Evolutionary conservation across 2,113 vertebrate genomes (phyloP), one percentile per base, ranked within the genome.

Genomic region (Petaurus breviceps): DNA sequence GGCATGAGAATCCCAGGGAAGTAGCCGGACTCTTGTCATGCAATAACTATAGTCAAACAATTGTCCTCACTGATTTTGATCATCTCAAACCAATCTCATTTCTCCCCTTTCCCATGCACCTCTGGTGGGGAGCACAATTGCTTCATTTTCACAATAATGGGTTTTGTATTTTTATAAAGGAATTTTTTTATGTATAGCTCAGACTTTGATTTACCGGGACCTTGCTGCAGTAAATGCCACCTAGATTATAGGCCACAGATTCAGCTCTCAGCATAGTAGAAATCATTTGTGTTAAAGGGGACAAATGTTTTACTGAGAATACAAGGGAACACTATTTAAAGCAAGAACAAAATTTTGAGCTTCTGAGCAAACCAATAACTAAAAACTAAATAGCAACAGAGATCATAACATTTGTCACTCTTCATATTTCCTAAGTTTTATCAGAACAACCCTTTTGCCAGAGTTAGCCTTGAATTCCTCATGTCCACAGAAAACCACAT

Each of bases 251-350:
- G 98, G 98, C 94, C 95, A 97, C 53, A 95, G 92, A 95, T 96
- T 97, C 95, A 98, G 97, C 98, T 97, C 95, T 96, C 97, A 98
- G 97, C 97, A 97, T 97, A 97, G 0, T 97, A 97, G 95, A 91
- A 92, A 94, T 94, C 91, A 98, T 97, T 93, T 98, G 95, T 98
- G 98, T 98, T 97, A 98, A 96, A 98, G 96, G 96, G 94, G 96
- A 96, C 96, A 93, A 97, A 97, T 98, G 97, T 98, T 98, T 98
- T 96, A 98, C 95, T 97, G 97, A 98, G 94, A 96, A 95, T 96
- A 98, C 98, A 99, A 98, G 98, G 98, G 97, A 98, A 98, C 96
- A 98, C 97, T 97, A 57, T 97, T 98, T 97, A 94, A 22, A 92
- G 50, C 92, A 97, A 98, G 97, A 95, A 97, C 97, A 97, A 49